Evolutionary conservation across 2,113 vertebrate species (phyloP).

Genomic region (Falco punctatus): DNA sequence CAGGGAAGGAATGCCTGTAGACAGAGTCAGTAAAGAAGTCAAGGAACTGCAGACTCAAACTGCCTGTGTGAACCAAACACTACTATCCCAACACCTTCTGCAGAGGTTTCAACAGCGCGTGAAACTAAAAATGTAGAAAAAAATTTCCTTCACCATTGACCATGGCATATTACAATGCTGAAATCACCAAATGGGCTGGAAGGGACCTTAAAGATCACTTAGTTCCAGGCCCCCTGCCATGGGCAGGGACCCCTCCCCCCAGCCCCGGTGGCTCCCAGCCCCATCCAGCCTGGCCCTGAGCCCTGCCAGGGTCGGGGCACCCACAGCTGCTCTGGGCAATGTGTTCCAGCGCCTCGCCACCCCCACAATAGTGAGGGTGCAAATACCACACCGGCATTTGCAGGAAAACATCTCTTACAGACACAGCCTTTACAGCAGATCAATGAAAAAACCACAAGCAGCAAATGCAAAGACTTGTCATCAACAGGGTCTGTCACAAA

Average conservation of each 20-base stretch:
- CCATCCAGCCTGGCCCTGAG: too few species aligned
- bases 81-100: neutral
- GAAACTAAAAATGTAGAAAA: neutral
- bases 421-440: neutral
- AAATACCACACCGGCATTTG: neutral
- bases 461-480: neutral
- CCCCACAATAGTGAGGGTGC: too few species aligned
- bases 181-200: neutral
- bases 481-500: neutral
- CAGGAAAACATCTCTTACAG: neutral
- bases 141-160: neutral
- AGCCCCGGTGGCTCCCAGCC: too few species aligned
- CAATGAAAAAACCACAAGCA: neutral
- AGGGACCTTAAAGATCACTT: too few species aligned
- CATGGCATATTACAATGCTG: neutral
- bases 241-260: too few species aligned
- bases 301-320: too few species aligned
- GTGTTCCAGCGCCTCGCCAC: too few species aligned
- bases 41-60: neutral
- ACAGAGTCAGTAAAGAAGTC: constrained; percentile 16
- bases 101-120: neutral
- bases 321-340: too few species aligned
- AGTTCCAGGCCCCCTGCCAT: too few species aligned
- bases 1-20: constrained; percentile 93
- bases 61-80: neutral